phyloP scores from a whole-genome alignment of 2,113 vertebrate species.

The Gallinago undulata region DNA sequence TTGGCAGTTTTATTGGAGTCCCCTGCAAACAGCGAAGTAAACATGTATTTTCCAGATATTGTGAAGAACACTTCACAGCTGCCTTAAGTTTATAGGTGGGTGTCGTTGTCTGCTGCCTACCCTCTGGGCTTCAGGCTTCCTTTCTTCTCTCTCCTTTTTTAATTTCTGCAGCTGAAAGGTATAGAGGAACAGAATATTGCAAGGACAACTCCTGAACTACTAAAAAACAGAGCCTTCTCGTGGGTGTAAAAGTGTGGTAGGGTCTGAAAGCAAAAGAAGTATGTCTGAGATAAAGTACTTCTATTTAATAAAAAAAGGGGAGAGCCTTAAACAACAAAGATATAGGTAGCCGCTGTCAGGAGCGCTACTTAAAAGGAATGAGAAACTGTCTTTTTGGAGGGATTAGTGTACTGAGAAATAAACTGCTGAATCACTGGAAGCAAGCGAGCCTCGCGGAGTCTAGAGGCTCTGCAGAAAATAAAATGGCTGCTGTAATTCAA shows the following conservation, averaged over 20 bases:
- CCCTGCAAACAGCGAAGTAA: not conserved
- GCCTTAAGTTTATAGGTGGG: not conserved
- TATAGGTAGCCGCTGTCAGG: not conserved
- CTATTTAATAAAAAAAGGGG: not conserved
- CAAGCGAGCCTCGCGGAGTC: not conserved
- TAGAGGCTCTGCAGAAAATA: not conserved
- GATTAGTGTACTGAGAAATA: conserved; percentile 21
- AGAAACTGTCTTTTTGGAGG: not conserved
- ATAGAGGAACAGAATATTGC: not conserved
- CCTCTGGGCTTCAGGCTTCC: not conserved
- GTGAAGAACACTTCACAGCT: not conserved
- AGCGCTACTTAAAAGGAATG: not conserved
- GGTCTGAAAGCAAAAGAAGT: not conserved
- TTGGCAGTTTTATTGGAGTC: not conserved
- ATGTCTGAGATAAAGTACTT: not conserved
- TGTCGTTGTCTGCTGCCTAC: not conserved
- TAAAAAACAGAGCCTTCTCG: not conserved
- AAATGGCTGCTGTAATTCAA: not conserved
- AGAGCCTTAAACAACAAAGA: not conserved
- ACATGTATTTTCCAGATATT: not conserved
- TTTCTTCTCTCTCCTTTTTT: not conserved
- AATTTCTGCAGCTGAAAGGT: not conserved
- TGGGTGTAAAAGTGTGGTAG: not conserved
- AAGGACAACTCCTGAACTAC: not conserved
- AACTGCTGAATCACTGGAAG: conserved; percentile 19